Evolutionary conservation across 2,797 vertebrate species (phyloP), one percentile per base, ranked within the genome.

Genomic region (Odontamblyopus rebecca): DNA sequence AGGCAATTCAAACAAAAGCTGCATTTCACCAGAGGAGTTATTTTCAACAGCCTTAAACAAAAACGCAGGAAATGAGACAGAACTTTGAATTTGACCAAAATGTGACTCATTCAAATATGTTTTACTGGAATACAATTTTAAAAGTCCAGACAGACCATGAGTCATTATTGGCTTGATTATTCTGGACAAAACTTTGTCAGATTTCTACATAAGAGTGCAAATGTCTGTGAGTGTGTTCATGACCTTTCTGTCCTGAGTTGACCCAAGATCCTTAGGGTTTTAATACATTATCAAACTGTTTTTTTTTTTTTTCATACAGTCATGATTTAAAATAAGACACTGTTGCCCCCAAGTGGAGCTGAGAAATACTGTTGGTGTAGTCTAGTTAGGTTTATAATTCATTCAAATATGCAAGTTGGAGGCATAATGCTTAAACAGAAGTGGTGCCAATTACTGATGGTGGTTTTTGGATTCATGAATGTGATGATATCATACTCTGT

Each of bases 301-400:
- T 69, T 38, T 38, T n/a, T n/a, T n/a, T 38, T 38, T 64, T 71
- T 26, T 8, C 35, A 54, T 69, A 29, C 75, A 74, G 41, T 74
- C 38, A 53, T 2, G 41, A 16, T 0, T 35, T 70, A 69, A 68
- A 75, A 75, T 82, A 86, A 89, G 83, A 75, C 88, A 77, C 85
- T 91, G 88, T 92, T 94, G 92, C 93, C 93, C 83, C 89, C 93
- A 91, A 88, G 92, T 93, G 93, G 91, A 82, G 32, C 81, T 57
- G 67, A 64, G 71, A 72, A 74, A 73, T 66, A 73, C 2, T 54
- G 64, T 65, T 38, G 41, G 48, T 29, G 26, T 29, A n/a, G 19
- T 18, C 61, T 61, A 63, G 72, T 77, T 44, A 59, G 60, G 30
- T 59, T 23, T 48, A 41, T 72, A 15, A 27, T 1, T 48, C 26